Evolutionary conservation across 2,888 invertebrate genomes (phyloP), one percentile per base, ranked within the genome.

Genomic region (Thalpophila matura): DNA sequence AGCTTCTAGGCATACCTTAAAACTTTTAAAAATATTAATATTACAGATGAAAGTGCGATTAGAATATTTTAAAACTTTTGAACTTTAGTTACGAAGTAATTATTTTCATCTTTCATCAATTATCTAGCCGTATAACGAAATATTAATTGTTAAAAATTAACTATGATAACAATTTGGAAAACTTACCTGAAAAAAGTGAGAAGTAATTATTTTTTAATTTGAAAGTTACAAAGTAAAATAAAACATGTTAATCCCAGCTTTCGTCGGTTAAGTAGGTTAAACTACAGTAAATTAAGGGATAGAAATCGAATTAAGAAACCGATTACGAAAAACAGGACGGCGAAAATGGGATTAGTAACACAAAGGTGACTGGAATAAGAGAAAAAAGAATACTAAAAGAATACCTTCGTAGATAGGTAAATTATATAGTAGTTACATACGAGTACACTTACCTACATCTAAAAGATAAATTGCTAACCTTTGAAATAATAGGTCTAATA

Each of bases 81-180:
- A 37, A 42, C 26, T 29, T 50, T 9, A 43, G 40, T 75, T 22
- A 45, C 5, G 18, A 63, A 63, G 37, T 56, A 42, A 75, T 72
- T 60, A 56, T 42, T 70, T 47, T 61, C 68, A n/a, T n/a, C n/a
- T n/a, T n/a, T n/a, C n/a, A n/a, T n/a, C n/a, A n/a, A n/a, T 54
- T 49, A 46, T 51, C 50, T 31, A 51, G 6, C 27, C n/a, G 9
- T 24, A 7, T 9, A 35, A 42, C n/a, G 22, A 35, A 67, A 38
- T 40, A 5, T 20, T 55, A 47, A 54, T 57, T 56, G 16, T 1
- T 53, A 42, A 62, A 55, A 45, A 24, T 38, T 6, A 26, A 40
- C 12, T 14, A 53, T 20, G 14, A 43, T 7, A 56, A 54, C 22
- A 61, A 55, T 54, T 50, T 38, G 12, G 24, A 14, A n/a, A 35